Conservation (phyloP, 2,113 vertebrate species). For the Leucopsar rothschildi region DNA sequence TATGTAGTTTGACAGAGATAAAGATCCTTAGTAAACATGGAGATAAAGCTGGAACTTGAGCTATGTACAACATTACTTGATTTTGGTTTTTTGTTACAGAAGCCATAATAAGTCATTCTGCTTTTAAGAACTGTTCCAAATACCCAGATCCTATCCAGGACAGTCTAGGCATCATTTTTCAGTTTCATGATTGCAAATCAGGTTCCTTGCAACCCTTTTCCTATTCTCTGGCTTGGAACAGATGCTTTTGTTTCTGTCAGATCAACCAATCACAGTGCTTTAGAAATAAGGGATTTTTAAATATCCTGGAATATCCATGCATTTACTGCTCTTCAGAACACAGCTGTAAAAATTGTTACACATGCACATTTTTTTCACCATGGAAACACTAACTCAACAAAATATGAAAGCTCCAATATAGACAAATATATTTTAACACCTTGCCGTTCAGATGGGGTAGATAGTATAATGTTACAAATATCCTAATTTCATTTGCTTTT, state of each 20-base stretch:
- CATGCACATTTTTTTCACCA: neutral
- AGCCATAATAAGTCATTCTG: neutral
- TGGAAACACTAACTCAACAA: neutral
- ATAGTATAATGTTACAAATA: neutral
- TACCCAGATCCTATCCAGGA: neutral
- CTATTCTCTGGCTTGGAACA: neutral
- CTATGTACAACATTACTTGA: neutral
- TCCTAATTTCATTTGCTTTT: neutral
- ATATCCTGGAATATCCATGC: neutral
- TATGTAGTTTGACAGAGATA: neutral
- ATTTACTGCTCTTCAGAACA: neutral
- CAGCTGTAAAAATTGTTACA: neutral
- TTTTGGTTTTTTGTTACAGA: neutral
- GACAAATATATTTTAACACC: neutral
- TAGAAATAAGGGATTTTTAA: neutral
- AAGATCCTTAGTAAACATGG: neutral
- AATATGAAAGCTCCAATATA: neutral
- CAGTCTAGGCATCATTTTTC: neutral
- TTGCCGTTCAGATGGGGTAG: neutral
- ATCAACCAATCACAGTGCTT: neutral
- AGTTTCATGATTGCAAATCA: neutral
- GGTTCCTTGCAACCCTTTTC: neutral
- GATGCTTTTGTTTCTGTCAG: neutral
- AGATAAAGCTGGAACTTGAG: conserved; percentile 20
- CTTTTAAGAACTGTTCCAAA: neutral